Base-by-base conservation (phyloP, 1,140 invertebrate genomes). In the Streblospio benedicti region DNA sequence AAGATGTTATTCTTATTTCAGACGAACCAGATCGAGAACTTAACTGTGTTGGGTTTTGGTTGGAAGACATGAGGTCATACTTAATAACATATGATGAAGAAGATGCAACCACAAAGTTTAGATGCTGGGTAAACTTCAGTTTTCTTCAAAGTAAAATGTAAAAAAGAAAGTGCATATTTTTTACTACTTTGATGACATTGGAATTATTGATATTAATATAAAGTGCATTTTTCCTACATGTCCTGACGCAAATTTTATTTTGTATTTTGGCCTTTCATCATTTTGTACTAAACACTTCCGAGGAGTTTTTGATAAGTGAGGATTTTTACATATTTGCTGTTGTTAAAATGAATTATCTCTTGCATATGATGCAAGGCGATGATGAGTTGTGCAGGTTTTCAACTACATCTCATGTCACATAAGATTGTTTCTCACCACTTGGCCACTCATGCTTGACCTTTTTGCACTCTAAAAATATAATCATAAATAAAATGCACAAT, bases 1-100 rank as follows among this genome's bases (percentile, higher is more conserved):
- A n/a, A n/a, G n/a, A n/a, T n/a, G n/a, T n/a, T n/a, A n/a, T 63
- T 49, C n/a, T 50, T 62, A 67, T 71, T 72, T 59, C 65, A 87
- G 86, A 89, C 82, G 89, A 93, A 70, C 91, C 93, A 14, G 95
- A 98, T 83, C 94, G 97, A 69, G 87, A 86, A 72, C 88, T 98
- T 85, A 92, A 93, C 72, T 98, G 95, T 75, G 93, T 97, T 68
- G 95, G 93, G 1, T 97, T 86, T 76, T 97, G 92, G 90, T 95
- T 96, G 76, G 95, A 98, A 75, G 97, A 97, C 83, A 81, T 97
- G 0, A 93, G 91, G 75, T 97, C 93, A 0, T 97, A 97, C 79
- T 76, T 98, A 1, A 91, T 97, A 60, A 98, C 95, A 0, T 97
- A 91, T 74, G 93, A 97, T 75, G 91, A 93, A 71, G 80, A 96